Conservation (phyloP, 1,140 invertebrate genomes). For the Teleopsis dalmanni region DNA sequence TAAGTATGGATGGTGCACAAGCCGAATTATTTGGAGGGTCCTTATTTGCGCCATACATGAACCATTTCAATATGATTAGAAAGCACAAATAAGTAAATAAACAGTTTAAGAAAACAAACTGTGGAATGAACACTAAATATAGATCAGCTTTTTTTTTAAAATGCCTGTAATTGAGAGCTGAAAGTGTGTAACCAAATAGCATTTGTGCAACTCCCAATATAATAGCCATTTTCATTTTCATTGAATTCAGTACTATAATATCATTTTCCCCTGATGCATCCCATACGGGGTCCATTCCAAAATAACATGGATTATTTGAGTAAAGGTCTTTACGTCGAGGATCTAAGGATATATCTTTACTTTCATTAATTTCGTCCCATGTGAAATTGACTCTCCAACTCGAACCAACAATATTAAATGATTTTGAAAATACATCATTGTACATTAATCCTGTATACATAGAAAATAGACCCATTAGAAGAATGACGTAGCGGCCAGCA, state of each 20-base stretch:
- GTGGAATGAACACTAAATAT: conserved; percentile 85
- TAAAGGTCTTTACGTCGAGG: conserved; percentile 65
- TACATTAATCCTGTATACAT: conserved; percentile 96
- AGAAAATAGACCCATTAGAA: conserved; percentile 95
- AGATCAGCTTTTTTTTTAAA: conserved; percentile 72
- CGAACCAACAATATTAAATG: conserved; percentile 87
- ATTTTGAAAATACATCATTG: conserved; percentile 93
- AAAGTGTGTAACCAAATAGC: conserved; percentile 87
- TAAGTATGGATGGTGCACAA: conserved; percentile 70
- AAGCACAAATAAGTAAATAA: conserved; percentile 90
- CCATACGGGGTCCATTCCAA: conserved; percentile 70
- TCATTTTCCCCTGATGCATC: conserved; percentile 84
- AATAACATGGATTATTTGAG: conserved; percentile 39
- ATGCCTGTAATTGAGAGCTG: conserved; percentile 83
- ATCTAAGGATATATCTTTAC: conserved; percentile 54
- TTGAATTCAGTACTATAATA: conserved; percentile 92
- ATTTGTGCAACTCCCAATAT: conserved; percentile 94
- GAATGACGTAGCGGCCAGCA: conserved; percentile 91
- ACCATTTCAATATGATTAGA: conserved; percentile 89
- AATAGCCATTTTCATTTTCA: conserved; percentile 98
- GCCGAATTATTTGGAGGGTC: conserved; percentile 46
- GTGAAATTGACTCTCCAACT: conserved; percentile 72
- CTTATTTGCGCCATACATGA: conserved; percentile 87
- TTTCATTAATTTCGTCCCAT: conserved; percentile 45
- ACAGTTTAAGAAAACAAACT: conserved; percentile 78